Base-by-base conservation (phyloP, 2,113 vertebrate species). In the Festucalex cinctus region DNA sequence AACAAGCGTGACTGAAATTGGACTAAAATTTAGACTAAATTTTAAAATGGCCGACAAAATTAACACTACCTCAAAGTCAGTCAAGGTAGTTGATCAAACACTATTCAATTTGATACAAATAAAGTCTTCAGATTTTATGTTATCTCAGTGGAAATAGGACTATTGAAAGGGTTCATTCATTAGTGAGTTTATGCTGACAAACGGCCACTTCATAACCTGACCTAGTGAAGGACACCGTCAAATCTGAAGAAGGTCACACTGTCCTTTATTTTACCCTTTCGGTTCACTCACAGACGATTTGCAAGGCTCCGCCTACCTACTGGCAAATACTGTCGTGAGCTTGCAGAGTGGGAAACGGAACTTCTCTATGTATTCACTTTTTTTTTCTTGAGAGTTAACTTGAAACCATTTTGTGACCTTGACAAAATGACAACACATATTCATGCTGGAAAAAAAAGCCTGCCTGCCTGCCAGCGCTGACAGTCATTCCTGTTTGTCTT, bases 141-240 rank as follows among this genome's bases (percentile, higher is more conserved):
- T 28, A 57, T 28, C 5, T 32, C 3, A 32, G 26, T 17, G 26
- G 26, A 1, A 32, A 17, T 10, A 19, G 9, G 6, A 41, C 20
- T 32, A 4, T 61, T 1, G 3, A 14, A 22, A 17, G 0, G n/a
- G 0, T 10, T 5, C 49, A 22, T 49, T 49, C 19, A 10, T 10
- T 37, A 13, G 36, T 24, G 69, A 9, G 36, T 12, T 17, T 0
- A 24, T 56, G 22, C 16, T 48, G 20, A 35, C 24, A 73, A 24
- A 51, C 48, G 43, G 73, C 48, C 24, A 28, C 48, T 1, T 6
- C 24, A 32, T 39, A 39, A 46, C 0, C 20, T 83, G 82, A 87
- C 87, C 85, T 87, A 80, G 72, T 76, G 69, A 85, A 83, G 82
- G 84, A 76, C 84, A 76, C 35, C 9, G 16, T 32, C 1, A 1